Evolutionary conservation across 1,140 invertebrate species (phyloP), one percentile per base, ranked within the genome.

Genomic region (Olivierus martensii): DNA sequence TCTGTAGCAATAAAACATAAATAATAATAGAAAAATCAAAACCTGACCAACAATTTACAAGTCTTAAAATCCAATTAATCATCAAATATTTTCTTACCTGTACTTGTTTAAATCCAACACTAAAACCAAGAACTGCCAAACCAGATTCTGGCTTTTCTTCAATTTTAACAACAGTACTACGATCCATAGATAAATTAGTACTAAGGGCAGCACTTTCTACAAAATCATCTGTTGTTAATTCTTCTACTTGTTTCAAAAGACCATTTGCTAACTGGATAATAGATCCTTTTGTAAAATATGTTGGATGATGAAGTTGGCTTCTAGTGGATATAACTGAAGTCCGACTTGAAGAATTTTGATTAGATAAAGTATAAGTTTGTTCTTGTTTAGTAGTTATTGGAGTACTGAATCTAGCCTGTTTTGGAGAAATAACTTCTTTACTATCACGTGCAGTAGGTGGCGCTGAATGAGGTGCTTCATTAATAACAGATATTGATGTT

Each of bases 171-270:
- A 75, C 70, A 21, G 69, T 72, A 55, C 71, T 71, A 1, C 68
- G 71, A 62, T 75, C 73, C 22, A 75, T 68, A 53, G 66, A 69
- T 49, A 75, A 66, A 60, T 73, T 70, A 52, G 62, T 58, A 49
- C 68, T 69, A 10, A 68, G 65, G 39, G 66, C 62, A 7, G 73
- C 73, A 64, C 73, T 73, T 49, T 68, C 62, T 19, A 73, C 63
- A 63, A 75, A 75, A 59, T 75, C 74, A 35, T 69, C 65, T 3
- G 72, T 74, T 52, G 57, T 50, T 35, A 68, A 54, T 11, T 89
- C 83, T 67, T 90, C 86, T 11, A 90, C 81, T 41, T 78, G 75
- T 57, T 83, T 77, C 44, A 87, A 61, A 38, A 81, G 74, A 0
- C 85, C 84, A 62, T 78, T 81, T n/a, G 81, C 79, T 41, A 91